Evolutionary conservation across 1,140 invertebrate species (phyloP), one percentile per base, ranked within the genome.

Genomic region (Heliothis virescens): DNA sequence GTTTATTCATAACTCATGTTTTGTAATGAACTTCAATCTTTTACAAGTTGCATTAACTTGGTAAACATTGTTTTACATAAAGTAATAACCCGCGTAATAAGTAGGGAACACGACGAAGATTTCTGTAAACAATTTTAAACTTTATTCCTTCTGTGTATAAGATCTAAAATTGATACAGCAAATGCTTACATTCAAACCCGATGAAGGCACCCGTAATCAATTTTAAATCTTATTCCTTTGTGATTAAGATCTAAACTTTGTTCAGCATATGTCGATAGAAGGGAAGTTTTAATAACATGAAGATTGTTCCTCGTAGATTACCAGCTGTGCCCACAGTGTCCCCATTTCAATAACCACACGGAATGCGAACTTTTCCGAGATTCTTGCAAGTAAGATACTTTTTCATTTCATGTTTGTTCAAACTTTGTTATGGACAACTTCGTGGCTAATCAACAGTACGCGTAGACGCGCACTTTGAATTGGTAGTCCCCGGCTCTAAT

Each of bases 361-460:
- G 92, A 94, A 78, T 94, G 91, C 67, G 91, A 94, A 50, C 86
- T 94, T 0, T 94, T 94, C 74, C 82, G 85, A 34, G 91, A 93
- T 75, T 94, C 91, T 50, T 94, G 92, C 87, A 91, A 79, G 92
- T 92, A 85, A 85, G 62, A 41, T 73, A 41, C 2, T 57, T 79
- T 74, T 48, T 10, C 21, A n/a, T 21, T 50, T 21, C 18, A 50
- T 69, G n/a, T 75, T 21, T 26, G 74, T 16, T 63, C 7, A 4
- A 62, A 15, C 73, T 83, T 34, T 26, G 21, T 26, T 26, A 26
- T 26, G 21, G 21, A 1, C 2, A n/a, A n/a, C 21, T 26, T 26
- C 21, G 21, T 26, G 21, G 21, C 21, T 26, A 26, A 26, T 26
- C 21, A 26, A n/a, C n/a, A n/a, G n/a, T n/a, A n/a, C n/a, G 21